Evolutionary conservation across 2,113 vertebrate genomes (phyloP).

Genomic region (Ciconia boyciana): DNA sequence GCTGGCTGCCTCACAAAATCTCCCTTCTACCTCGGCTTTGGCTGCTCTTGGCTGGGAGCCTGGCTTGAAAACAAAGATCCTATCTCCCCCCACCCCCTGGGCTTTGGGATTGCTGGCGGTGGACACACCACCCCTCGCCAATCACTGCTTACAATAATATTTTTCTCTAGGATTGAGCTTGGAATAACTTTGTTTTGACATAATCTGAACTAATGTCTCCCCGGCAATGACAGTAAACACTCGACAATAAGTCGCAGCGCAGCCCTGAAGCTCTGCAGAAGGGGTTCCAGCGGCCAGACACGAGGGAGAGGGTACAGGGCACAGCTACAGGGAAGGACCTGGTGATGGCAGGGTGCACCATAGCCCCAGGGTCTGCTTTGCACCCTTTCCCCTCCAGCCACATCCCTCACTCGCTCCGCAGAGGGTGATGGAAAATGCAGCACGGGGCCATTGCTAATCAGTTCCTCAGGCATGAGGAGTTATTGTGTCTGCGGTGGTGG

Average conservation of each 20-base stretch:
- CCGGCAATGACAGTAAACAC: conserved; percentile 68
- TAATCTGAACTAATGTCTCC: conserved; percentile 57
- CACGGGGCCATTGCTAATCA: neutral
- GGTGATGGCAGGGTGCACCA: neutral
- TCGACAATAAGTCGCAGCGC: conserved; percentile 16
- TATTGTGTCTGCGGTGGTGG: conserved; percentile 30
- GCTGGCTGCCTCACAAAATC: conserved; percentile 52
- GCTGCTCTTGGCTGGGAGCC: conserved; percentile 64
- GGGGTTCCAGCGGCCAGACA: neutral
- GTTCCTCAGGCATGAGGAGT: neutral
- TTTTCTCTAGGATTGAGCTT: conserved; percentile 47
- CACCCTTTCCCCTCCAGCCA: neutral
- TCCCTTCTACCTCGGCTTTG: conserved; percentile 56
- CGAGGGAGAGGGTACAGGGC: neutral
- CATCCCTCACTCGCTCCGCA: neutral
- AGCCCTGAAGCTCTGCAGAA: conserved; percentile 38
- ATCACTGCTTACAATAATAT: conserved; percentile 53
- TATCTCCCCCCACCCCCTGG: conserved; percentile 44
- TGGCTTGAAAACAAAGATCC: conserved; percentile 62
- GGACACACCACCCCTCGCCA: conserved; percentile 17
- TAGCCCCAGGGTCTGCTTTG: neutral
- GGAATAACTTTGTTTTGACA: conserved; percentile 64
- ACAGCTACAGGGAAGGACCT: neutral
- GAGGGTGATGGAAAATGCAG: neutral
- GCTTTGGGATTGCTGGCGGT: conserved; percentile 30